Percentiles rank a stretch among this genome's conserved stretches.
phyloP scores from a whole-genome alignment of 2,888 invertebrate genomes.

The Tupiocoris notatus region DNA sequence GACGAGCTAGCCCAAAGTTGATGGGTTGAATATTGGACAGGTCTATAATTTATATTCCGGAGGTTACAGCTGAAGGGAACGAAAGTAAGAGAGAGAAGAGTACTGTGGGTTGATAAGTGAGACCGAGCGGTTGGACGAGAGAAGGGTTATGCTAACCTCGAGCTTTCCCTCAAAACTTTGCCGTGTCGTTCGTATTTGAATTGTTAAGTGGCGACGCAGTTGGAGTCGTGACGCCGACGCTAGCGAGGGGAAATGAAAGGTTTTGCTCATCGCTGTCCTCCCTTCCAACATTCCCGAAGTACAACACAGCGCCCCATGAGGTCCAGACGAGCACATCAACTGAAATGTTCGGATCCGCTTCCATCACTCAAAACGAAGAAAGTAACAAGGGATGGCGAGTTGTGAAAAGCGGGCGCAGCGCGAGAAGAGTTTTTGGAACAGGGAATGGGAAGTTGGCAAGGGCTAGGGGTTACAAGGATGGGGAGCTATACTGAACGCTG shows the following conservation, averaged over 20 bases:
- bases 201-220: constrained; percentile 35
- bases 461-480: too few species aligned
- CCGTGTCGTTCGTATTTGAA: constrained; percentile 32
- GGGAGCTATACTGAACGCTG: too few species aligned
- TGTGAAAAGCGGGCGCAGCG: too few species aligned
- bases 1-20: background rate
- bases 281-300: background rate
- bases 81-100: background rate
- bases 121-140: background rate
- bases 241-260: background rate
- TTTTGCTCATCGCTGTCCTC: background rate
- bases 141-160: constrained; percentile 23
- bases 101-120: constrained; percentile 18
- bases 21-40: background rate
- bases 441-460: too few species aligned
- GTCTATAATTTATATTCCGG: background rate
- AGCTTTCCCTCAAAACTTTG: constrained; percentile 29
- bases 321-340: background rate
- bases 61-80: background rate
- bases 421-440: too few species aligned
- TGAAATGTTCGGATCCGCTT: background rate
- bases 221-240: background rate
- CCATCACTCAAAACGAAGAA: background rate
- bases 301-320: background rate
- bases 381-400: background rate